These are phyloP conservation scores for Melanotaenia duboulayi DNA, from an alignment of 2,113 vertebrate species.

Conservation along the genomic window DNA sequence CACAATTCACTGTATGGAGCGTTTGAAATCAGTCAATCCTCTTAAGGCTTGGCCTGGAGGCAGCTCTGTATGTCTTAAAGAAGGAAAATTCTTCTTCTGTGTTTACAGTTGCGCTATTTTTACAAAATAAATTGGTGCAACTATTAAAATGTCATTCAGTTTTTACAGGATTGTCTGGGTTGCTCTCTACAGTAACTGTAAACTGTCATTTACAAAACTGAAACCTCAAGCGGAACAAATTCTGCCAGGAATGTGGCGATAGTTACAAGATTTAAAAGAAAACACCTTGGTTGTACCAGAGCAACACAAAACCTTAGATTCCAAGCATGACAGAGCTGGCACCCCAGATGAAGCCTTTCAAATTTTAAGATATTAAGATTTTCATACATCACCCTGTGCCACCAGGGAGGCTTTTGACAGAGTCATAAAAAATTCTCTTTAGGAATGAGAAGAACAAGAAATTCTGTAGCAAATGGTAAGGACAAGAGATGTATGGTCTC, in stretches of 20 bases:
- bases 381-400: neutral
- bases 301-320: neutral
- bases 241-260: too few species aligned
- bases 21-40: conserved; percentile 38
- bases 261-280: too few species aligned
- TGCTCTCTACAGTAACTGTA: neutral
- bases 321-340: neutral
- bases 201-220: neutral
- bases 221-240: neutral
- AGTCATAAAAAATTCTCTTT: conserved; percentile 3
- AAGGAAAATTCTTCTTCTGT: conserved; percentile 25
- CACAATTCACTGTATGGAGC: conserved; percentile 31
- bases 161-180: neutral
- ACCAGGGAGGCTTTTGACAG: conserved; percentile 10
- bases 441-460: conserved; percentile 7
- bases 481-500: conserved; percentile 1
- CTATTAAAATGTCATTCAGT: conserved; percentile 21
- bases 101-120: conserved; percentile 4
- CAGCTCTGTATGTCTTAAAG: conserved; percentile 36
- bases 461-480: conserved; percentile 11
- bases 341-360: conserved; percentile 3
- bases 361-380: conserved; percentile 1
- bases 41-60: conserved; percentile 24
- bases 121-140: too few species aligned
- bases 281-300: too few species aligned